Conservation (phyloP, 2,888 invertebrate species). For the Dexiosoma caninum region DNA sequence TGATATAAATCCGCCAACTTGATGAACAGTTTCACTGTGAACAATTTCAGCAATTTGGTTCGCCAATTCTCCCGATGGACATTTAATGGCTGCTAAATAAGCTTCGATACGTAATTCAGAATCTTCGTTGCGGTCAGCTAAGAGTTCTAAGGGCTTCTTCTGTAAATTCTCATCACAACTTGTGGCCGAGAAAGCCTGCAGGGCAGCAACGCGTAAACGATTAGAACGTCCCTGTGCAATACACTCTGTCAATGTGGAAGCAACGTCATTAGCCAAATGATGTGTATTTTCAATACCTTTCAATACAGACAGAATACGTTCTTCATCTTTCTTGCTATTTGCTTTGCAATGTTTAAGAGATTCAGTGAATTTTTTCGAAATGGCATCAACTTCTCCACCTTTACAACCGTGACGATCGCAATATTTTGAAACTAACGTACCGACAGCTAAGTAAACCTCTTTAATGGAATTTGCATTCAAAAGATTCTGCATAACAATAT, state of each 20-base stretch:
- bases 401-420: slow-evolving; percentile 81
- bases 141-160: slow-evolving; percentile 80
- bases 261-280: slow-evolving; percentile 81
- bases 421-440: slow-evolving; percentile 84
- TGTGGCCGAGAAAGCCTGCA: slow-evolving; percentile 87
- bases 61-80: slow-evolving; percentile 85
- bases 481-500: slow-evolving; percentile 81
- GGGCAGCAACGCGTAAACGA: slow-evolving; percentile 86
- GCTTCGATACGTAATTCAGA: slow-evolving; percentile 93
- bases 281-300: slow-evolving; percentile 90
- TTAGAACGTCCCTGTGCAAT: slow-evolving; percentile 82
- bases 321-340: slow-evolving; percentile 83
- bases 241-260: slow-evolving; percentile 80
- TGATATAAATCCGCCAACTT: slow-evolving; percentile 93
- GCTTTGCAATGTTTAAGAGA: slow-evolving; percentile 85
- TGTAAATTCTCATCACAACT: slow-evolving; percentile 81
- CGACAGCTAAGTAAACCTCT: slow-evolving; percentile 85
- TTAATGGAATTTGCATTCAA: slow-evolving; percentile 82
- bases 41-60: slow-evolving; percentile 84
- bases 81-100: slow-evolving; percentile 86
- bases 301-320: slow-evolving; percentile 83
- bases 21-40: slow-evolving; percentile 87
- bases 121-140: slow-evolving; percentile 87
- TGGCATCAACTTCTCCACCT: slow-evolving; percentile 80
- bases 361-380: slow-evolving; percentile 82